phyloP scores from a whole-genome alignment of 2,113 vertebrate species.

The Myotis lucifugus region DNA sequence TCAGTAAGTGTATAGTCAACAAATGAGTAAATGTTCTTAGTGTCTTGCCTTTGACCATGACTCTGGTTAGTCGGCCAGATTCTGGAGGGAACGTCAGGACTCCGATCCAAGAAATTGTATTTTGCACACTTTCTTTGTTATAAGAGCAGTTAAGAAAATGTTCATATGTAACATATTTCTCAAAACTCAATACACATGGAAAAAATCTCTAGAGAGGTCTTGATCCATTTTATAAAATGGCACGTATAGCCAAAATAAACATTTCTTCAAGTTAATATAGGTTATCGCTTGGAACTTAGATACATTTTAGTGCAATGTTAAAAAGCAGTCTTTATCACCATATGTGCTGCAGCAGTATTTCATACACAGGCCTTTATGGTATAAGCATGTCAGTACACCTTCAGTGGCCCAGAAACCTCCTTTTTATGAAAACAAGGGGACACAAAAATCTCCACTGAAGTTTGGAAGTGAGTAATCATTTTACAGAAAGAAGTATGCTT shows the following conservation, averaged over 20 bases:
- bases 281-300: neutral
- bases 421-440: neutral
- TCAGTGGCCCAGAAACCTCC: neutral
- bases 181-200: slow-evolving; percentile 3
- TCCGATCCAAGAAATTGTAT: neutral
- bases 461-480: slow-evolving; percentile 1
- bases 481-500: neutral
- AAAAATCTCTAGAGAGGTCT: slow-evolving; percentile 1
- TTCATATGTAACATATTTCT: neutral
- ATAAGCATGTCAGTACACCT: neutral
- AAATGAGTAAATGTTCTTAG: neutral
- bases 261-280: neutral
- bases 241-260: slow-evolving; percentile 16
- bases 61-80: neutral
- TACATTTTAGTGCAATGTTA: neutral
- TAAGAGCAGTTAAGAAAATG: neutral
- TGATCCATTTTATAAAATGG: neutral
- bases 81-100: neutral
- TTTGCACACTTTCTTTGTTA: neutral
- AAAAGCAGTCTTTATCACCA: neutral
- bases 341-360: neutral
- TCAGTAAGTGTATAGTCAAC: neutral
- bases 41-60: neutral
- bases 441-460: neutral
- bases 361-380: neutral